Base-by-base conservation (phyloP, 2,113 vertebrate species). In the Platanista minor region DNA sequence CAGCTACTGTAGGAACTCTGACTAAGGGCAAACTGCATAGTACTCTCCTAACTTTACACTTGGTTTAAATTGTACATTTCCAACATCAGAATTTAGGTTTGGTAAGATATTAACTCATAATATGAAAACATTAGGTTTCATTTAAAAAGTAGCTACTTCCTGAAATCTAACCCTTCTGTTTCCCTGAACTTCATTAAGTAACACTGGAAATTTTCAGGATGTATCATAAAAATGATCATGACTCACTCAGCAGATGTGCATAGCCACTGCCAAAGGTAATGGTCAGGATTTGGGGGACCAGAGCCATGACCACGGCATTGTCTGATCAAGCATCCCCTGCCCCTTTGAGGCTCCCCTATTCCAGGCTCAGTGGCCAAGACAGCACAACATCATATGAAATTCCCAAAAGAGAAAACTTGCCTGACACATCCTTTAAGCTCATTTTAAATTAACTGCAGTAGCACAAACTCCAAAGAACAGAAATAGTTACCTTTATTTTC, bases 121-220 rank as follows among this genome's bases (percentile, higher is more conserved):
- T 13, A 23, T 33, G 17, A 77, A 96, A 81, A 93, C 66, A 49
- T 41, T 74, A 80, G 49, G 85, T 31, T 90, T 33, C 86, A 39
- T 84, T 90, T 80, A 69, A 95, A 86, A 95, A 96, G 57, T 87
- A 39, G 29, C 74, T 67, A 80, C 43, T 93, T 97, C 81, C 84
- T 92, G 61, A 95, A 95, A 82, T 69, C 57, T 49, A 93, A 91
- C 14, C 21, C 41, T 84, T 64, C 67, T 75, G 33, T 71, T 96
- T 83, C 33, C 39, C 71, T 90, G 21, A 95, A 96, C 39, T 85
- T 92, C 64, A 71, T 77, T 93, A 81, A 97, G 80, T 62, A 96
- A 95, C 74, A 67, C 52, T 90, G 85, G 94, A 81, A 59, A 96
- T 82, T 97, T 96, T 95, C 52, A 74, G 75, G 46, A 71, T 21